phyloP scores from a whole-genome alignment of 2,797 vertebrate species.

The Pipistrellus kuhlii region DNA sequence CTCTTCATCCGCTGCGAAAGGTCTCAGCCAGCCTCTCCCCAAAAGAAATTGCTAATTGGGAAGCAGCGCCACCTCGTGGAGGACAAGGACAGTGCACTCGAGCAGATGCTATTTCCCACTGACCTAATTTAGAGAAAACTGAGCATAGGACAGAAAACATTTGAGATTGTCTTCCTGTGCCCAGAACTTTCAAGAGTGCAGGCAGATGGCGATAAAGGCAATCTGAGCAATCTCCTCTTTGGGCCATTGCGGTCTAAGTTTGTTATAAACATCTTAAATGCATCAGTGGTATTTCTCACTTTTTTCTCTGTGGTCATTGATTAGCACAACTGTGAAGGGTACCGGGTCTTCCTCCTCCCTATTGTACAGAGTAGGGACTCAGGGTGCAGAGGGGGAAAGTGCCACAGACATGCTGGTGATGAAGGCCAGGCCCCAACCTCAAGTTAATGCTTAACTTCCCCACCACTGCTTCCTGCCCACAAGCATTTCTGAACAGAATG shows the following conservation, averaged over 20 bases:
- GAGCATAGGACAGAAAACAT: not conserved
- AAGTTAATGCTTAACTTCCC: accelerated
- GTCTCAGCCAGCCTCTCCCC: not conserved
- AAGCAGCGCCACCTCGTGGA: constrained; percentile 56
- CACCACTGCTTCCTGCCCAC: accelerated
- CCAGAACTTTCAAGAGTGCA: not conserved
- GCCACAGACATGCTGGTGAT: not conserved
- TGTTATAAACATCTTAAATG: not conserved
- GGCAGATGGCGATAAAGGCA: not conserved
- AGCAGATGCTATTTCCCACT: not conserved
- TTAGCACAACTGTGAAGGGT: not conserved
- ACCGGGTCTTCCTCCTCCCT: not conserved
- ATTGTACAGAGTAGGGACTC: not conserved
- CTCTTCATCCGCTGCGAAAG: not conserved
- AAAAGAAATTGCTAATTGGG: not conserved
- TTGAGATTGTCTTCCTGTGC: not conserved
- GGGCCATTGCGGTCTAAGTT: not conserved
- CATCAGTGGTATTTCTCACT: accelerated
- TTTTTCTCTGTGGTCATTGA: not conserved
- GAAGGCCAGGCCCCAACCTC: not conserved
- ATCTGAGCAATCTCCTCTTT: not conserved
- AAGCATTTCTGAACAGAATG: accelerated
- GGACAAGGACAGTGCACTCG: not conserved
- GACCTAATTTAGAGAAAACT: constrained; percentile 29
- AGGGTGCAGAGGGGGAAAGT: not conserved